Evolutionary conservation across 2,113 vertebrate species (phyloP), one percentile per base, ranked within the genome.

Genomic region (Grammomys surdaster): DNA sequence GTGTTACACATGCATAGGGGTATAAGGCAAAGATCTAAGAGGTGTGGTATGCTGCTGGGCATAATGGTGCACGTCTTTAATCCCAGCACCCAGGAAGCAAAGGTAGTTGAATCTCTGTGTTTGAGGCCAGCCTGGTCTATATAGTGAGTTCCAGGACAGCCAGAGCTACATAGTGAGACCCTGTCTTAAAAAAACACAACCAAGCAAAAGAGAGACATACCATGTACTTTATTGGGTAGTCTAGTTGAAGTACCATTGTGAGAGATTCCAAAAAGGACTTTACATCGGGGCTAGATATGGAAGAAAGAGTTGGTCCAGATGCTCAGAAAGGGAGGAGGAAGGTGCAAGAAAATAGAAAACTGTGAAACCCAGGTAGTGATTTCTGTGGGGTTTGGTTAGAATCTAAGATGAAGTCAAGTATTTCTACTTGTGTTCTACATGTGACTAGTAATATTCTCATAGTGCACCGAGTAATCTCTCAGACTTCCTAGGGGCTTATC

Each of bases 311-410:
- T 88, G 82, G 73, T 76, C 78, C 78, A 43, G 43, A 65, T 51
- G 11, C 54, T 90, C 40, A 40, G 6, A 51, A 26, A 70, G 56
- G 56, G 3, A 9, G 58, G n/a, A 93, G 20, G 22, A 26, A 40
- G 54, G n/a, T 65, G 20, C 20, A 81, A 95, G 58, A 48, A 91
- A 91, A 84, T 1, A 13, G 82, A 33, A 86, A 33, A 92, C 7
- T n/a, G 33, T n/a, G 43, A 69, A 95, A 73, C 13, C 58, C 76
- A 91, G 48, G 78, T 54, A 33, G 77, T 89, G 43, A 82, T 60
- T 86, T 89, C 60, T 63, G 7, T 72, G 54, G 51, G 69, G 88
- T 81, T 92, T 94, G 43, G 13, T 80, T 94, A 94, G 70, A 51
- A 20, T 92, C n/a, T 36, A 33, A 85, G 7, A 51, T 17, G 40